Conservation (phyloP, 2,888 invertebrate species). For the Trachelus troglodyta region DNA sequence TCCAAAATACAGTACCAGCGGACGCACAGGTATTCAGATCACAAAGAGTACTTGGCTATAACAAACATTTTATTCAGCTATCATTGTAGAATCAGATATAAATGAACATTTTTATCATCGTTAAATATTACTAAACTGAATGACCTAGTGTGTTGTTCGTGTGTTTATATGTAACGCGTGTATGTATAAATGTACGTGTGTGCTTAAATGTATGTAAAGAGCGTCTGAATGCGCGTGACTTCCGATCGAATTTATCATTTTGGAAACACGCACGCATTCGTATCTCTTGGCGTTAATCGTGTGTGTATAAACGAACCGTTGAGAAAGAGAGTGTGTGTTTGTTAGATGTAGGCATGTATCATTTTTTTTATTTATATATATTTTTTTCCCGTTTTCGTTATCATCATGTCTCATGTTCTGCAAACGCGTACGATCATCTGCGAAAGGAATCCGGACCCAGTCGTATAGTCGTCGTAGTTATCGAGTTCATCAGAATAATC, state of each 20-base stretch:
- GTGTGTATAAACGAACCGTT: too few relatives aligned
- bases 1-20: constrained; percentile 13
- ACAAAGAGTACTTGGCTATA: constrained; percentile 57
- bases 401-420: not conserved
- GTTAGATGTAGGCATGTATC: too few relatives aligned
- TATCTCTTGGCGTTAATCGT: too few relatives aligned
- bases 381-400: not conserved
- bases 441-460: too few relatives aligned
- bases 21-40: constrained; percentile 50
- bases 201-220: constrained; percentile 14
- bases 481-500: too few relatives aligned
- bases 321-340: too few relatives aligned
- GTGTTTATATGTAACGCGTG: constrained; percentile 18
- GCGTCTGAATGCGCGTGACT: too few relatives aligned
- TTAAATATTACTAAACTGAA: constrained; percentile 54
- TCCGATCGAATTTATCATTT: too few relatives aligned
- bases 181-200: constrained; percentile 12
- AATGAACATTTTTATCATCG: constrained; percentile 57
- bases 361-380: too few relatives aligned
- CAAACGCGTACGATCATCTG: too few relatives aligned
- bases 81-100: constrained; percentile 56
- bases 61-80: constrained; percentile 61
- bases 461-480: too few relatives aligned
- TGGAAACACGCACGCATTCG: too few relatives aligned
- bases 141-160: constrained; percentile 28